Evolutionary conservation across 2,888 invertebrate genomes (phyloP).

Genomic region (Odontocerum albicorne): DNA sequence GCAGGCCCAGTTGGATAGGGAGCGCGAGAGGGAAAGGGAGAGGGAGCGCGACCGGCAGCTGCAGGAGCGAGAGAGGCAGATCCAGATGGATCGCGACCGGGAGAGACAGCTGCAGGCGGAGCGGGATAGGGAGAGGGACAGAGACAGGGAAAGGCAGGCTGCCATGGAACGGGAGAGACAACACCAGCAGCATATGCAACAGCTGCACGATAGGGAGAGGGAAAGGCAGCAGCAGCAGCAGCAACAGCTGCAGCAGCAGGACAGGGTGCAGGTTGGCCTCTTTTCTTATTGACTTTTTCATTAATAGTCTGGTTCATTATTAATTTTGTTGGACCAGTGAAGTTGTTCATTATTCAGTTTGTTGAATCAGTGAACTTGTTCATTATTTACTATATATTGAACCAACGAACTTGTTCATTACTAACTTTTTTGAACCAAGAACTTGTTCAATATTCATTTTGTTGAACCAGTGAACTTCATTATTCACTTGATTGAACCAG

Average conservation of each 20-base stretch:
- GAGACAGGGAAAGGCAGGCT: conserved; percentile 33
- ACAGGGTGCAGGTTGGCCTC: conserved; percentile 24
- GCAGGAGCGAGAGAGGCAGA: conserved; percentile 36
- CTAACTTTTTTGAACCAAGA: too few relatives aligned
- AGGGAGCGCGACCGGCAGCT: conserved; percentile 42
- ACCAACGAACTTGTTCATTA: too few relatives aligned
- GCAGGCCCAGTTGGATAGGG: conserved; percentile 38
- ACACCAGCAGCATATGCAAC: conserved; percentile 41
- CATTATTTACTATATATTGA: too few relatives aligned
- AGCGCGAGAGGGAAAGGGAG: conserved; percentile 41
- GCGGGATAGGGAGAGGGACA: conserved; percentile 18
- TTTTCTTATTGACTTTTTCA: too few relatives aligned
- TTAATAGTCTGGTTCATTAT: too few relatives aligned
- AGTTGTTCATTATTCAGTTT: too few relatives aligned
- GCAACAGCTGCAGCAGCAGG: conserved; percentile 37
- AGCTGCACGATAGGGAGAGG: conserved; percentile 42
- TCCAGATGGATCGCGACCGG: conserved; percentile 39
- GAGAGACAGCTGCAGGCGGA: conserved; percentile 41
- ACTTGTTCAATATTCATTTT: too few relatives aligned
- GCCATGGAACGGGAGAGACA: conserved; percentile 42
- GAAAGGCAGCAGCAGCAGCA: conserved; percentile 43
- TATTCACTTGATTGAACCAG: too few relatives aligned
- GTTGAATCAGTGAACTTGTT: too few relatives aligned
- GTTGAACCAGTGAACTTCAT: too few relatives aligned
- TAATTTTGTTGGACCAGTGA: too few relatives aligned